These are phyloP conservation scores for Hippocampus zosterae DNA, from an alignment of 2,113 vertebrate genomes.

Conservation along the genomic window DNA sequence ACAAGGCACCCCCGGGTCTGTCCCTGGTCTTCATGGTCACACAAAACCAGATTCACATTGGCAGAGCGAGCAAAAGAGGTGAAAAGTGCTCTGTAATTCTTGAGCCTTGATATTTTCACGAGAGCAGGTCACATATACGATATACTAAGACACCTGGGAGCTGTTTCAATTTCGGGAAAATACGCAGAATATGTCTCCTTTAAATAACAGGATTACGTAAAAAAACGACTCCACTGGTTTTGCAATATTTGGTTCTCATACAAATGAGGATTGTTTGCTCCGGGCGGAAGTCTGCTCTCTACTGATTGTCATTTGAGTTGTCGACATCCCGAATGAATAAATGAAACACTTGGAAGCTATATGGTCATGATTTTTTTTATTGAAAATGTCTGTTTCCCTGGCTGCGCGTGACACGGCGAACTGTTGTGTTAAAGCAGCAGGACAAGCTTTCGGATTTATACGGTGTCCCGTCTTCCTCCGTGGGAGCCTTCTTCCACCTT, in stretches of 20 bases:
- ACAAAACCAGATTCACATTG: neutral
- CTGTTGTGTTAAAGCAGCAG: neutral
- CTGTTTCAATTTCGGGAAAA: neutral
- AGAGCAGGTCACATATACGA: neutral
- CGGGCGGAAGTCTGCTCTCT: neutral
- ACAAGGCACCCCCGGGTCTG: neutral
- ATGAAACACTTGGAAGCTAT: neutral
- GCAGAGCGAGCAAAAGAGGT: neutral
- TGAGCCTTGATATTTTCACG: neutral
- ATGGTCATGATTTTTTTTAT: neutral
- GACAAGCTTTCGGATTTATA: neutral
- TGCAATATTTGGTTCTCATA: neutral
- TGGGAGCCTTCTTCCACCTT: neutral
- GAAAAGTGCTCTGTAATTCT: neutral
- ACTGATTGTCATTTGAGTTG: neutral
- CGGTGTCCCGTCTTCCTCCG: neutral
- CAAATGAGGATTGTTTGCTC: neutral
- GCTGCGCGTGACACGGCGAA: neutral
- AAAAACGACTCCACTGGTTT: neutral
- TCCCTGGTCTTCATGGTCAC: neutral
- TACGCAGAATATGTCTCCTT: neutral
- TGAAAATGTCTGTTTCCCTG: neutral
- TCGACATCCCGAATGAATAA: neutral
- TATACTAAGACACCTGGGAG: neutral
- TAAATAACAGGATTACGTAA: neutral